phyloP scores from a whole-genome alignment of 2,113 vertebrate species.

The Odontophorus gujanensis region DNA sequence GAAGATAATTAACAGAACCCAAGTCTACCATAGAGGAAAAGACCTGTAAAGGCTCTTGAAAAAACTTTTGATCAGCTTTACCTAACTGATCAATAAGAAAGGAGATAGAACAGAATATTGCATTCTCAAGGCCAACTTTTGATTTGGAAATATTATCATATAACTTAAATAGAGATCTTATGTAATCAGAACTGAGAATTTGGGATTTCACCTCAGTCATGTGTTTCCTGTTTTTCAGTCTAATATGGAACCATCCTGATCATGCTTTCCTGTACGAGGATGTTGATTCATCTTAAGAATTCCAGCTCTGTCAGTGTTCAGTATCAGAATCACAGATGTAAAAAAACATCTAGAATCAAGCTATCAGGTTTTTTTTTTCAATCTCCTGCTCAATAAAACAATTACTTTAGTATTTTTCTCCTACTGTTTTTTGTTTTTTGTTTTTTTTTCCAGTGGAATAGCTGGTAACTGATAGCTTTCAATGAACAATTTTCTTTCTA shows the following conservation, averaged over 20 bases:
- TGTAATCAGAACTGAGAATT: background rate
- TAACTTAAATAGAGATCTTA: background rate
- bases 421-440: background rate
- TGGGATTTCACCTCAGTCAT: background rate
- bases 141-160: background rate
- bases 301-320: background rate
- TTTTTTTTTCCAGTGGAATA: background rate
- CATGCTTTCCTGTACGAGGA: background rate
- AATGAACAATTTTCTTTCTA: background rate
- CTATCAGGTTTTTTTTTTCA: background rate
- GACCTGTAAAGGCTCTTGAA: background rate
- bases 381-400: background rate
- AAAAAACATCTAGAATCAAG: background rate
- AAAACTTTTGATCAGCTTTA: background rate
- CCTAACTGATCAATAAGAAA: background rate
- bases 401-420: background rate
- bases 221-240: background rate
- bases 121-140: background rate
- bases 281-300: background rate
- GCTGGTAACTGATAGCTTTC: background rate
- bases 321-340: background rate
- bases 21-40: background rate
- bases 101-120: rapidly evolving
- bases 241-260: background rate
- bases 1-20: background rate